Evolutionary conservation across 2,797 vertebrate species (phyloP).

Genomic region (Halcyon chelicuti): DNA sequence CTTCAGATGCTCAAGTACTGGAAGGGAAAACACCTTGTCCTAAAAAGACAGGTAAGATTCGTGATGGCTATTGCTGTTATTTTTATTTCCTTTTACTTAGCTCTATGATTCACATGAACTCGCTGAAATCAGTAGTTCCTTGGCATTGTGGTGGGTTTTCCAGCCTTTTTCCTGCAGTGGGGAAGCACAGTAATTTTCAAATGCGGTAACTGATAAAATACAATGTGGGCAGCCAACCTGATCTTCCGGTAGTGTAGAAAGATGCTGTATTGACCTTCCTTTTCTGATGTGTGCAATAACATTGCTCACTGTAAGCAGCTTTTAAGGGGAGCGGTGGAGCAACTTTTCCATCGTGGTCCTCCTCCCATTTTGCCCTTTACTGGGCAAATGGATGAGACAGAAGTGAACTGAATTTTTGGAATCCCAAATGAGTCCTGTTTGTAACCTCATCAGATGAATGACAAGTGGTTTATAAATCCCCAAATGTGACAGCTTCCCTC

Average conservation of each 20-base stretch:
- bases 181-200: not conserved
- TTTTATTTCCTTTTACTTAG: not conserved
- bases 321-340: not conserved
- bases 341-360: not conserved
- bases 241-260: not conserved
- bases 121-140: not conserved
- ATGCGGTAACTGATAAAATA: not conserved
- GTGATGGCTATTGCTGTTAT: not conserved
- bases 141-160: not conserved
- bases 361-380: not conserved
- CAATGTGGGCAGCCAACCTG: fast-evolving
- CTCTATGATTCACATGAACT: not conserved
- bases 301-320: not conserved
- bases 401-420: not conserved
- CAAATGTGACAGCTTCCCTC: not conserved
- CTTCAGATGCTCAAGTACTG: conserved; percentile 99
- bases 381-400: not conserved
- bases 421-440: not conserved
- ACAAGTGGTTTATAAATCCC: not conserved
- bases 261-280: not conserved
- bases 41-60: conserved; percentile 92
- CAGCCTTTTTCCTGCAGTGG: not conserved
- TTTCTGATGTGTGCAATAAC: not conserved
- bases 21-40: conserved; percentile 97
- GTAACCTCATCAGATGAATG: not conserved